Evolutionary conservation across 2,888 invertebrate species (phyloP), one percentile per base, ranked within the genome.

Genomic region (Amphimallon solstitiale): DNA sequence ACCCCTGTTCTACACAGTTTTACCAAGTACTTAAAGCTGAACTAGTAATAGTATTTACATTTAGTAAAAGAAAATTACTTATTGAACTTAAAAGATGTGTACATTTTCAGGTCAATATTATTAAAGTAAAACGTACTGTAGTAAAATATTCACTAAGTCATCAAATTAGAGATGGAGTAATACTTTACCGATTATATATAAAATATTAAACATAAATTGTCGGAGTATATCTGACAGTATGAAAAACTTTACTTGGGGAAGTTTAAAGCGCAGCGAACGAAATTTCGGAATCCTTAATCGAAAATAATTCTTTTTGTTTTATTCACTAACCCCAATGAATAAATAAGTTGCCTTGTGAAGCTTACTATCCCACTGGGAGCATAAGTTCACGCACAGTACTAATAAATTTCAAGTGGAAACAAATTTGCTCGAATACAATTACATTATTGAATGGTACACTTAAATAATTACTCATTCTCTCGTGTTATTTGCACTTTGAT

Each of bases 351-450:
- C 43, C 40, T 29, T 43, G 56, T 59, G 56, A 59, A 43, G 56
- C 23, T 59, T 59, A 59, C 56, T 59, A 43, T 43, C 56, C 56
- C 56, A 43, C 10, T 14, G 56, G 56, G 56, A 59, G 34, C 56
- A 43, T 59, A 59, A 59, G 56, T 59, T 43, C 29, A 40, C 56
- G 43, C 29, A 59, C 29, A 43, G 56, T 23, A 59, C 23, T 43
- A 59, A 59, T 59, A 59, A 59, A 59, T 59, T 59, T 43, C 56
- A 43, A 59, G 40, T 23, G 56, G 56, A 43, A 59, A 45, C 40
- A 59, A 59, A 59, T 59, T 59, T 34, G 23, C 29, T 59, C 34
- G 56, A 59, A 59, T 43, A 59, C 56, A 59, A 43, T 59, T 59
- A 43, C 56, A 59, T 59, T 59, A 59, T 59, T 43, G 43, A 43